phyloP scores from a whole-genome alignment of 1,140 invertebrate species.

The Macrocentrus cingulum region DNA sequence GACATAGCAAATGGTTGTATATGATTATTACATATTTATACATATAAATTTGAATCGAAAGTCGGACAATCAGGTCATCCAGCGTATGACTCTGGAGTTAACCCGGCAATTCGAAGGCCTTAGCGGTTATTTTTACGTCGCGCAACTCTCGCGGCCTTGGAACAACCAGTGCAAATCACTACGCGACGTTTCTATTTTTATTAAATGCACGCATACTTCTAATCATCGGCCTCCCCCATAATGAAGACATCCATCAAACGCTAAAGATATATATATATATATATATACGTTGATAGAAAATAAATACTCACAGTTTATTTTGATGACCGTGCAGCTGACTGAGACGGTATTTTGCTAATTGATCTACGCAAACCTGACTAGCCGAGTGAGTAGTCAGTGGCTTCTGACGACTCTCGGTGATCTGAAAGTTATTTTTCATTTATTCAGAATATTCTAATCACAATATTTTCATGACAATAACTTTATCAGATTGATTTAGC shows the following conservation, averaged over 20 bases:
- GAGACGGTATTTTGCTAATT: neutral
- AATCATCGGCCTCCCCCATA: neutral
- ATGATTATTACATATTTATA: neutral
- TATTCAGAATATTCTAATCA: neutral
- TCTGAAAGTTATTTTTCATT: neutral
- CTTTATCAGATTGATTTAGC: constrained; percentile 9
- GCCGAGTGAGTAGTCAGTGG: neutral
- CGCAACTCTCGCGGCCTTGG: constrained; percentile 1
- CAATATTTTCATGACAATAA: constrained; percentile 9
- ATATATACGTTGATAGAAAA: neutral
- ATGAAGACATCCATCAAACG: neutral
- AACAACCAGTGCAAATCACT: constrained; percentile 5
- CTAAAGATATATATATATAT: too few relatives aligned
- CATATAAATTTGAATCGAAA: neutral
- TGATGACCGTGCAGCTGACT: neutral
- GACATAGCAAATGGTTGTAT: too few relatives aligned
- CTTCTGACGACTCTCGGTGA: constrained; percentile 2
- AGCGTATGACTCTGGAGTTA: constrained; percentile 9
- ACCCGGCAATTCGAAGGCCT: constrained; percentile 11
- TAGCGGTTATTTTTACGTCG: constrained; percentile 16
- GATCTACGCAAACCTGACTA: neutral
- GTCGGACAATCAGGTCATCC: constrained; percentile 8
- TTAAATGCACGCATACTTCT: constrained; percentile 10
- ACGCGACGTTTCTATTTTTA: constrained; percentile 18
- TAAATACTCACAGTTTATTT: constrained; percentile 5